These are phyloP conservation scores for Metopia argyrocephala DNA, from an alignment of 2,888 invertebrate species.

Conservation along the genomic window DNA sequence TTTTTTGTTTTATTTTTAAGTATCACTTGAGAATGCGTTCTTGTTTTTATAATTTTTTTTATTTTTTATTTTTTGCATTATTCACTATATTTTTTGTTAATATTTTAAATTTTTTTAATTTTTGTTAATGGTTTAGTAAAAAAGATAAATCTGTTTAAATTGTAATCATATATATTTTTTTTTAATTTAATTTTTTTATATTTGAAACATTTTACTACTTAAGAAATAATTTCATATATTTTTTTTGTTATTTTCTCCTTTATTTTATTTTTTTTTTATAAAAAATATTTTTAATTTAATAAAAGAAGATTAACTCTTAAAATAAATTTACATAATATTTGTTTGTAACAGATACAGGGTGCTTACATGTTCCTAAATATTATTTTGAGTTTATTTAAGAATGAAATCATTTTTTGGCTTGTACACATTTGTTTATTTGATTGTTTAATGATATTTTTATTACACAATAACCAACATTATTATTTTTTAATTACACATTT, in stretches of 20 bases:
- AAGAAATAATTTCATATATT: not conserved
- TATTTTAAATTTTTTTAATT: constrained; percentile 55
- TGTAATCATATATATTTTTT: too few relatives aligned
- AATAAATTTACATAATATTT: not conserved
- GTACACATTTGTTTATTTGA: too few relatives aligned
- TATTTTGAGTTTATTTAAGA: too few relatives aligned
- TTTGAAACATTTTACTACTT: constrained; percentile 44
- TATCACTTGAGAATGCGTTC: constrained; percentile 69
- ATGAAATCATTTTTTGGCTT: too few relatives aligned
- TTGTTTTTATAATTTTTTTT: constrained; percentile 25
- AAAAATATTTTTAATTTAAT: not conserved
- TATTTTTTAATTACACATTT: too few relatives aligned
- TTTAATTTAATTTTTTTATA: constrained; percentile 43
- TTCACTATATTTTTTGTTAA: constrained; percentile 15
- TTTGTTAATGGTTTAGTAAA: constrained; percentile 45
- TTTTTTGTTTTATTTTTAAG: constrained; percentile 70
- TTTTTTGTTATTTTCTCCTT: not conserved
- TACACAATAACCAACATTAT: too few relatives aligned
- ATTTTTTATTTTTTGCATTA: constrained; percentile 19
- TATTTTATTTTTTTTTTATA: not conserved
- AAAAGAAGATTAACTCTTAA: too few relatives aligned
- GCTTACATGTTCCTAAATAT: not conserved
- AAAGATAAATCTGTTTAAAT: constrained; percentile 33
- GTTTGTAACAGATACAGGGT: not conserved
- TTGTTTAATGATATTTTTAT: too few relatives aligned